Evolutionary conservation across 1,140 invertebrate genomes (phyloP).

Genomic region (Artemia franciscana): DNA sequence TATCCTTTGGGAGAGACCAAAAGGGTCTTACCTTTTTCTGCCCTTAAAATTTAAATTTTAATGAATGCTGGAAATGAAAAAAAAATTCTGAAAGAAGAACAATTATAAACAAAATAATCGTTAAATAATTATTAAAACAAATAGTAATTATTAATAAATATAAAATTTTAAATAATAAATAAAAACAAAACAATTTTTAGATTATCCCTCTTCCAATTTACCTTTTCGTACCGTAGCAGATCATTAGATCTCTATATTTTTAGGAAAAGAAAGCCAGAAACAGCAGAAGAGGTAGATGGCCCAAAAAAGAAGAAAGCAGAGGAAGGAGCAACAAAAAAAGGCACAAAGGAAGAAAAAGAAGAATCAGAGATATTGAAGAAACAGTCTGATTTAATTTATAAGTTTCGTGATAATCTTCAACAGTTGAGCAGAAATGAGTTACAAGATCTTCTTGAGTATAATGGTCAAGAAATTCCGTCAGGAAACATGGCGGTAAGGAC

Average conservation of each 20-base stretch:
- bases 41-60: no score
- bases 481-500: conserved; percentile 33
- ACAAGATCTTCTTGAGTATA: conserved; percentile 37
- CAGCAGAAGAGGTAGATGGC: conserved; percentile 2
- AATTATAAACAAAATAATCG: no score
- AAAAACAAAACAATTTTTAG: no score
- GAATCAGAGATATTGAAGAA: conserved; percentile 28
- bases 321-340: conserved; percentile 20
- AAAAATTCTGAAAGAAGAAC: no score
- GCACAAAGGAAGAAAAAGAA: conserved; percentile 21
- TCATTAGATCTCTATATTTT: conserved; percentile 1
- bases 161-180: no score
- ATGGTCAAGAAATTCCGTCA: conserved; percentile 38
- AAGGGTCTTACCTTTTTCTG: no score
- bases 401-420: conserved; percentile 33
- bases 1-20: no score
- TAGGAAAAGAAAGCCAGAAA: conserved; percentile 12
- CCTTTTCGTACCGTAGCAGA: no score
- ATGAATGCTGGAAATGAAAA: no score
- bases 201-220: no score
- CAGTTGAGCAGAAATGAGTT: conserved; percentile 30
- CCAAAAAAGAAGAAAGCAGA: conserved; percentile 20
- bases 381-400: conserved; percentile 57
- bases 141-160: no score
- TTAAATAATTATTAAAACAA: no score